Evolutionary conservation across 1,140 invertebrate species (phyloP), one percentile per base, ranked within the genome.

Genomic region (Triops cancriformis): DNA sequence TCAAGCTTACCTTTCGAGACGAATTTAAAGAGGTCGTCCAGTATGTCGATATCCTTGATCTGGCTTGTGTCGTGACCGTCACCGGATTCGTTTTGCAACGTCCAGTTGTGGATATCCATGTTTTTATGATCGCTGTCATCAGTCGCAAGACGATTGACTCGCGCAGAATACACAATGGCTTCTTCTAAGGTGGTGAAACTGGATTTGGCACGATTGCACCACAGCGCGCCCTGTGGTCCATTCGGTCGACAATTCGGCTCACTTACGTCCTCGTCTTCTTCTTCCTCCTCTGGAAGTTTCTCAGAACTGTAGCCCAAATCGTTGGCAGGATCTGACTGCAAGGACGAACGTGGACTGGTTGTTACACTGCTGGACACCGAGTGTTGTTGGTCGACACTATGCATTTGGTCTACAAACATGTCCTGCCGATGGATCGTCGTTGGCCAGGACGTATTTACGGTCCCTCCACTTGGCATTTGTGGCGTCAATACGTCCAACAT

Each of bases 21-120:
- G 23, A 78, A 78, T 78, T 78, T 78, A 31, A 78, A 78, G 77
- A 78, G 74, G 41, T 78, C 77, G 31, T 78, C 77, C 31, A 78
- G 73, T 41, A 78, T 72, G 28, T 78, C 77, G 18, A 74, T 73
- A 73, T 78, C 77, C 51, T 78, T 76, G 42, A 45, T 5, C 26
- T 76, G 75, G n/a, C 37, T 74, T n/a, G 74, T 76, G 37, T 76
- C 23, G 11, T 76, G 37, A 26, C 45, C 74, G 23, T 11, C 27
- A 31, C 73, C 6, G 37, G 37, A n/a, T 42, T 76, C 23, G 74
- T 42, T 43, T 26, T 31, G 74, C 74, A 43, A 45, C 37, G 74
- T 11, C 18, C 23, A 26, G 31, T 76, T 31, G 18, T 64, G 14
- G 6, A 64, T 6, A 64, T 64, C 51, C 51, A 64, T 64, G 51